phyloP scores from a whole-genome alignment of 2,797 vertebrate species.

The Loris lydekkerianus region DNA sequence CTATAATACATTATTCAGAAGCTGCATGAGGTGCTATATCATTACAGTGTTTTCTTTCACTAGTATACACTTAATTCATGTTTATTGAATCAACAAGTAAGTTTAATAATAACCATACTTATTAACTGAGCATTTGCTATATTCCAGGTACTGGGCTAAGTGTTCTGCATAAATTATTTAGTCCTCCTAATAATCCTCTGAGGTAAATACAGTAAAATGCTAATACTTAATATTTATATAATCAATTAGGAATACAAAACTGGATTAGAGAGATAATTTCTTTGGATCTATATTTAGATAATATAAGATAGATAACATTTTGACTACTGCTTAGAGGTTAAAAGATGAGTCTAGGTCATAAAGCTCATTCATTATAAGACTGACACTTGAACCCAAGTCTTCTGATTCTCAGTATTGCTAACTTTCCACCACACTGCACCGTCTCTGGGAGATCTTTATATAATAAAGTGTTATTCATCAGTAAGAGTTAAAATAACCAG shows the following conservation, averaged over 20 bases:
- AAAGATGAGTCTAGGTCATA: neutral
- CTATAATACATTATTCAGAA: conserved; percentile 37
- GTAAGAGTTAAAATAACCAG: conserved; percentile 68
- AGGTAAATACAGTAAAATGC: conserved; percentile 48
- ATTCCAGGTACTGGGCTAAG: neutral
- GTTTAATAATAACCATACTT: neutral
- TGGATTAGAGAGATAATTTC: neutral
- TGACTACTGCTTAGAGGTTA: neutral
- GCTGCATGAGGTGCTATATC: neutral
- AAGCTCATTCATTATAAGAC: neutral
- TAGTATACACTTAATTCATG: neutral
- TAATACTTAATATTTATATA: neutral
- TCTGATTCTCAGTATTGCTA: conserved; percentile 31
- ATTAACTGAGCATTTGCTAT: conserved; percentile 52
- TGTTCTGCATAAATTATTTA: conserved; percentile 44
- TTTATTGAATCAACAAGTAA: conserved; percentile 23
- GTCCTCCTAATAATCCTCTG: neutral
- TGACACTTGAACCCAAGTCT: neutral
- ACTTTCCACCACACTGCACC: neutral
- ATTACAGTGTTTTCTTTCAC: neutral
- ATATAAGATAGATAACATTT: neutral
- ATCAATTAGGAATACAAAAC: conserved; percentile 15
- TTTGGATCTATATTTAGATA: conserved; percentile 46
- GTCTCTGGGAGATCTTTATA: neutral
- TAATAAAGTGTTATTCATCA: conserved; percentile 1